phyloP scores from a whole-genome alignment of 2,797 vertebrate species.

The Streptopelia turtur region DNA sequence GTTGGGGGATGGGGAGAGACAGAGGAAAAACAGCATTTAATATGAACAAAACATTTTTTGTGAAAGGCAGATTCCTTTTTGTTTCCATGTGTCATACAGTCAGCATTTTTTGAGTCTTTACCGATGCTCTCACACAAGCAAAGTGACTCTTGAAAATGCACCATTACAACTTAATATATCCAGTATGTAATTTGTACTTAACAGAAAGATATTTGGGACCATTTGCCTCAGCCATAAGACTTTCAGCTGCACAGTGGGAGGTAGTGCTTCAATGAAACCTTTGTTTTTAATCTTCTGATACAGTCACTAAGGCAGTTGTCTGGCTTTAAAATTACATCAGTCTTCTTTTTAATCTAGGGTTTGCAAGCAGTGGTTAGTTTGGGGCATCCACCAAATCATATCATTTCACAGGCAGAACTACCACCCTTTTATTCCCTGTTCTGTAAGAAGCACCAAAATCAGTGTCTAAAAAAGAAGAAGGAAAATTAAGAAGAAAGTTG shows the following conservation, averaged over 20 bases:
- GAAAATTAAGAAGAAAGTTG: not conserved
- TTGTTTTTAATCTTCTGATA: slow-evolving; percentile 82
- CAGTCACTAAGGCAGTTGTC: slow-evolving; percentile 75
- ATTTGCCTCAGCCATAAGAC: slow-evolving; percentile 74
- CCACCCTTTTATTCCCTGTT: not conserved
- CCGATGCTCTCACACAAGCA: slow-evolving; percentile 57
- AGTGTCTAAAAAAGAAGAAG: not conserved
- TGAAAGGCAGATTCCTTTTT: slow-evolving; percentile 54
- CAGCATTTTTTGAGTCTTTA: slow-evolving; percentile 21
- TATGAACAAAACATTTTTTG: slow-evolving; percentile 61
- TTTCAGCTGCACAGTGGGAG: slow-evolving; percentile 83
- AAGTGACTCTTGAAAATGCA: slow-evolving; percentile 74
- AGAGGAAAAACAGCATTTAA: not conserved
- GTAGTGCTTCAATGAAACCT: slow-evolving; percentile 85
- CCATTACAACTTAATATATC: slow-evolving; percentile 84
- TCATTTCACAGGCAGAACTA: not conserved
- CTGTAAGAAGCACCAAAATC: not conserved
- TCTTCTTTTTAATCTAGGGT: slow-evolving; percentile 63
- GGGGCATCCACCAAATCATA: slow-evolving; percentile 14
- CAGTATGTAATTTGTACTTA: slow-evolving; percentile 91
- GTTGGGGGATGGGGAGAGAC: slow-evolving; percentile 1
- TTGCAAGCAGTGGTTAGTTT: slow-evolving; percentile 33
- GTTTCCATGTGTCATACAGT: slow-evolving; percentile 27
- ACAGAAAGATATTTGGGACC: slow-evolving; percentile 81
- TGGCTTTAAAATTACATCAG: slow-evolving; percentile 78